phyloP scores from a whole-genome alignment of 2,888 invertebrate genomes.

The Epistrophe grossulariae region DNA sequence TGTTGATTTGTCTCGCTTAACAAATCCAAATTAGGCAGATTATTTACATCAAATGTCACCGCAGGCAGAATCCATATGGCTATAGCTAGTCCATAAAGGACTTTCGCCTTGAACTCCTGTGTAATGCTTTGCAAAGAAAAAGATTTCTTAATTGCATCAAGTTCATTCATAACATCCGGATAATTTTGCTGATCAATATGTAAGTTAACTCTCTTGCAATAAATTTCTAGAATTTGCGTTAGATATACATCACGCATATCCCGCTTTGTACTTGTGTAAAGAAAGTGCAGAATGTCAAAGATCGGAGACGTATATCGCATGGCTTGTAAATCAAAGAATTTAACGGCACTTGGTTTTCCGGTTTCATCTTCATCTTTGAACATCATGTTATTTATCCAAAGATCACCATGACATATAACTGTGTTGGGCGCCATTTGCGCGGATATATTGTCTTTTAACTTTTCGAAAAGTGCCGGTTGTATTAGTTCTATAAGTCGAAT shows the following conservation, averaged over 20 bases:
- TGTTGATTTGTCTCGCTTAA: constrained; percentile 80
- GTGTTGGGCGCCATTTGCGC: constrained; percentile 78
- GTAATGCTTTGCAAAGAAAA: constrained; percentile 80
- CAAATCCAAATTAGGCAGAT: constrained; percentile 81
- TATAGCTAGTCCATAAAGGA: constrained; percentile 81
- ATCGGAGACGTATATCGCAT: constrained; percentile 82
- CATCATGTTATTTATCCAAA: constrained; percentile 83
- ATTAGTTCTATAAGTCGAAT: constrained; percentile 80
- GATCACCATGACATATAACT: constrained; percentile 82
- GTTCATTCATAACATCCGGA: constrained; percentile 46
- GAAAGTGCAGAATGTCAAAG: constrained; percentile 82
- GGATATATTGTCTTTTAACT: constrained; percentile 79
- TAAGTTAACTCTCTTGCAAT: constrained; percentile 78
- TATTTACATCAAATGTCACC: constrained; percentile 82
- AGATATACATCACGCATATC: constrained; percentile 80
- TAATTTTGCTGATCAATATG: constrained; percentile 78
- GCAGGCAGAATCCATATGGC: constrained; percentile 83
- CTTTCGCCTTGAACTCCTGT: constrained; percentile 80
- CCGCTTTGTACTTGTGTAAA: constrained; percentile 82
- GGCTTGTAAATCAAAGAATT: constrained; percentile 82
- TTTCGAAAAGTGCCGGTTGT: constrained; percentile 78
- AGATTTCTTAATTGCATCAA: constrained; percentile 77
- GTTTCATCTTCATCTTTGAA: constrained; percentile 76
- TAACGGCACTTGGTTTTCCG: constrained; percentile 77
- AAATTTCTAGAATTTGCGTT: constrained; percentile 80